Percentiles rank a stretch among this genome's conserved stretches.
Conservation (phyloP, 1,140 invertebrate genomes). For the Cyrtorhinus lividipennis region DNA sequence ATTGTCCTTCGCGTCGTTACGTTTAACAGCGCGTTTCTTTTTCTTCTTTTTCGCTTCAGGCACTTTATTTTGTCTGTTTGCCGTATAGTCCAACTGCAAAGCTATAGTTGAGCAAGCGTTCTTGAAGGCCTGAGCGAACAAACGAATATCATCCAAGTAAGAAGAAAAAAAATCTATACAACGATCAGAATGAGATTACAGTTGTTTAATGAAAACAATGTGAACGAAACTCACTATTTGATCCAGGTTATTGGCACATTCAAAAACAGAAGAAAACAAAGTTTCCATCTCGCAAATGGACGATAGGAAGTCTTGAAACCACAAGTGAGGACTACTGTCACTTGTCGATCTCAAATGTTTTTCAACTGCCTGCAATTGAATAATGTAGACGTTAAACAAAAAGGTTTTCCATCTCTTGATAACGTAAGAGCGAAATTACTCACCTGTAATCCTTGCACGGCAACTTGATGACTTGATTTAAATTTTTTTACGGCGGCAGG, state of each 20-base stretch:
- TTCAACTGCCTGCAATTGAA: neutral
- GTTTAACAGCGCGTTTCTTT: neutral
- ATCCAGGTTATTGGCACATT: neutral
- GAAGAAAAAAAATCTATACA: no score
- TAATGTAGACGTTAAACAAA: no score
- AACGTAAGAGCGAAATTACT: no score
- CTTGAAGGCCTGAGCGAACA: neutral
- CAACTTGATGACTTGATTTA: slow-evolving; percentile 3
- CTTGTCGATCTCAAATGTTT: neutral
- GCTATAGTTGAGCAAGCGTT: neutral
- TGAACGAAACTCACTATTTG: neutral
- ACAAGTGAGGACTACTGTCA: neutral
- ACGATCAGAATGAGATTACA: no score
- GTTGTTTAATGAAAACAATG: no score
- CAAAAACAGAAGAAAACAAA: neutral
- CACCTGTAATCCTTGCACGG: slow-evolving; percentile 9
- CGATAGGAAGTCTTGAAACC: neutral
- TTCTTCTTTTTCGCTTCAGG: slow-evolving; percentile 1
- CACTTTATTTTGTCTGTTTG: neutral
- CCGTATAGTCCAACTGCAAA: neutral
- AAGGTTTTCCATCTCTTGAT: no score
- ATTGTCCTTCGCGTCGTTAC: neutral
- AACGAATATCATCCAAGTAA: no score
- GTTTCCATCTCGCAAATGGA: neutral
- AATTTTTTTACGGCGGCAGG: neutral